phyloP scores from a whole-genome alignment of 2,888 invertebrate species.

The Caenorhabditis panamensis region DNA sequence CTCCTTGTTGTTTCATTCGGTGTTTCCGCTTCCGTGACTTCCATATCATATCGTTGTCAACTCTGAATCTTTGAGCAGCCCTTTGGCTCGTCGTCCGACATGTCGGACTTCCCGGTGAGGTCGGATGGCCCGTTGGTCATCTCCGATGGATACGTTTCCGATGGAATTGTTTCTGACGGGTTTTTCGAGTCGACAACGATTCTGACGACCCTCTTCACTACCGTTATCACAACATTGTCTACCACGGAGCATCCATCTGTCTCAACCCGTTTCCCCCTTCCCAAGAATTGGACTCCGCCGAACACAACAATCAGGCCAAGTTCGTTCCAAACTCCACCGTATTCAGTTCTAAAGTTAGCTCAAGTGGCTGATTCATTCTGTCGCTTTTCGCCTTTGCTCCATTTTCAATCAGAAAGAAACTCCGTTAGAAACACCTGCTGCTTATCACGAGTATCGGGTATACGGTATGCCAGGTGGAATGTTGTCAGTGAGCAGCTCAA shows the following conservation, averaged over 20 bases:
- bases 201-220: conserved; percentile 36
- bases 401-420: conserved; percentile 11
- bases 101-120: conserved; percentile 24
- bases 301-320: conserved; percentile 45
- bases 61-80: background rate
- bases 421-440: background rate
- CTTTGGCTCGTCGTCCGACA: background rate
- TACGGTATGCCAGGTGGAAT: conserved; percentile 26
- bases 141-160: conserved; percentile 19
- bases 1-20: background rate
- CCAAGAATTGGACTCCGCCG: conserved; percentile 55
- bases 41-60: background rate
- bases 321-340: conserved; percentile 13
- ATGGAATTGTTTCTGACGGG: conserved; percentile 33
- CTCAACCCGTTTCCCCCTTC: conserved; percentile 40
- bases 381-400: conserved; percentile 10
- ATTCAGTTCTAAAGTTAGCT: background rate
- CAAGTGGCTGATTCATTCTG: conserved; percentile 1
- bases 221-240: conserved; percentile 30
- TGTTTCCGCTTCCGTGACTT: background rate
- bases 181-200: conserved; percentile 37
- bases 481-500: background rate
- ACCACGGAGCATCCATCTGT: conserved; percentile 2
- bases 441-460: background rate
- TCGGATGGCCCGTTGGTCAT: conserved; percentile 31